A percentile compares a stretch with the other conserved stretches of the same genome.
phyloP scores from a whole-genome alignment of 2,888 invertebrate species.

The Orchesella flavescens region DNA sequence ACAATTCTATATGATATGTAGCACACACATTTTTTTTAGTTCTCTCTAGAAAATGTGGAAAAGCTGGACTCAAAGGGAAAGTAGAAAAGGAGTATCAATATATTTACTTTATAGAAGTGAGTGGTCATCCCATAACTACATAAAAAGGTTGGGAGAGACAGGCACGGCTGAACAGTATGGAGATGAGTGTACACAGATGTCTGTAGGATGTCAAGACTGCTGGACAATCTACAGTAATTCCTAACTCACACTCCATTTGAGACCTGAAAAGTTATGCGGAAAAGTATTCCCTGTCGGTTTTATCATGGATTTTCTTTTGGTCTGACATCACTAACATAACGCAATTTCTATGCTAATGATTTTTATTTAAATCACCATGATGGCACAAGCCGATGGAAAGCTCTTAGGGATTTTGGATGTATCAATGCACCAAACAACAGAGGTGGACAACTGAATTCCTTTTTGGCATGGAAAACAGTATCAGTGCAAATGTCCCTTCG shows the following conservation, averaged over 20 bases:
- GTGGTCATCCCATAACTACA: conserved; percentile 26
- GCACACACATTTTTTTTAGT: neutral
- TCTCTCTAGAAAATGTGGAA: neutral
- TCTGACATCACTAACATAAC: conserved; percentile 64
- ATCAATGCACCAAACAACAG: too few relatives aligned
- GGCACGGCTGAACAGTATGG: conserved; percentile 41
- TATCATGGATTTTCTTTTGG: conserved; percentile 31
- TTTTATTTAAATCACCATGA: conserved; percentile 57
- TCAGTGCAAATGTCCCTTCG: too few relatives aligned
- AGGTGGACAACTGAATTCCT: too few relatives aligned
- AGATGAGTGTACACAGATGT: conserved; percentile 64
- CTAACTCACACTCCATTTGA: conserved; percentile 62
- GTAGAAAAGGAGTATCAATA: conserved; percentile 1
- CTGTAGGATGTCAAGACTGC: conserved; percentile 58
- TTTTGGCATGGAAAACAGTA: too few relatives aligned
- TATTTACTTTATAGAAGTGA: conserved; percentile 24
- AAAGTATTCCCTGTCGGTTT: conserved; percentile 61
- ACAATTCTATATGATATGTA: neutral
- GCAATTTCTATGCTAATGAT: conserved; percentile 72
- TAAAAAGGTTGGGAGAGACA: conserved; percentile 22
- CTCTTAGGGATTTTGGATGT: neutral
- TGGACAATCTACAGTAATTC: conserved; percentile 62
- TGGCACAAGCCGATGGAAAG: neutral
- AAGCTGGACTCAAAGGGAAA: neutral
- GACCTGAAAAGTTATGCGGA: conserved; percentile 47